Evolutionary conservation across 2,113 vertebrate species (phyloP), one percentile per base, ranked within the genome.

Genomic region (Heterotis niloticus): DNA sequence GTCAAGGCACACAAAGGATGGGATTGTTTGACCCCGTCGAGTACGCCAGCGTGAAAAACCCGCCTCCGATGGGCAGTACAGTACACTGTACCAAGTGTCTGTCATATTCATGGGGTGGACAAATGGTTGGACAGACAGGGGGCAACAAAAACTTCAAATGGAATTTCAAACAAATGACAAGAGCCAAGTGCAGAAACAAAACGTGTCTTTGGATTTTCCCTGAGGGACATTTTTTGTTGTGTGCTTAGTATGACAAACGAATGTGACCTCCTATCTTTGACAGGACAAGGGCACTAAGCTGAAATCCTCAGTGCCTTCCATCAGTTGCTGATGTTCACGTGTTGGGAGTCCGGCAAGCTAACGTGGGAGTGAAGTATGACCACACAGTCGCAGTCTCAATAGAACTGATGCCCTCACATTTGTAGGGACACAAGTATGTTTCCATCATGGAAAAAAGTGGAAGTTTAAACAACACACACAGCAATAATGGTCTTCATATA

Each of bases 91-190:
- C 14, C 56, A 14, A 62, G 56, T 69, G 77, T 71, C 54, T 62
- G 67, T 51, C 56, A 57, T 71, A 78, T 59, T 70, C 65, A 59
- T 14, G 24, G 16, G 7, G 65, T 44, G 64, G 16, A 24, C 64
- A 44, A 44, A 44, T 44, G 34, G 34, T 4, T 5, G 69, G 70
- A 44, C 3, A 5, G 69, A 1, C 13, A 17, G 17, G 18, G 54
- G 13, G 13, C 65, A 18, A 17, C 66, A 26, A 69, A 54, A 51
- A 74, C 34, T 51, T 51, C 29, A 7, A 44, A 72, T 29, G 71
- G 78, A 65, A 74, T 79, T 65, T 79, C 26, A 64, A 78, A 78
- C 66, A 78, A 71, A 78, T 29, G 77, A 54, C 54, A 67, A 70
- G 66, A 66, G 66, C 56, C 52, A 67, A 23, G 77, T 44, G 54